phyloP scores from a whole-genome alignment of 2,797 vertebrate genomes.

The Lophius americanus region DNA sequence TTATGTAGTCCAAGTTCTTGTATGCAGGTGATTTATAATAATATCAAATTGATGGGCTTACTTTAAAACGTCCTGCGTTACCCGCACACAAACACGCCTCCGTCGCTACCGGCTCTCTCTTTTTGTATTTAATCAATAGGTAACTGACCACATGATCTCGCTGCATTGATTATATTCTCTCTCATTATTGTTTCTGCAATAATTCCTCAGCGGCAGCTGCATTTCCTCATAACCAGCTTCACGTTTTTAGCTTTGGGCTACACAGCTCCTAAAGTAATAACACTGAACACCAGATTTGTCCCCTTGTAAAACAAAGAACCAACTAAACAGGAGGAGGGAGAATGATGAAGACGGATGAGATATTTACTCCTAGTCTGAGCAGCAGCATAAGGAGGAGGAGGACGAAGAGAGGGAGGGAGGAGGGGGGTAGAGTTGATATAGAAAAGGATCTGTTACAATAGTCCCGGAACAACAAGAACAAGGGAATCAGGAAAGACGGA shows the following conservation, averaged over 20 bases:
- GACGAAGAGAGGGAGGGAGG: not conserved
- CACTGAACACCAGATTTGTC: slow-evolving; percentile 5
- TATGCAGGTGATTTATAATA: too few species aligned
- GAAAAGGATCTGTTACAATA: slow-evolving; percentile 1
- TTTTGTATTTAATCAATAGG: too few species aligned
- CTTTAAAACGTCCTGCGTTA: too few species aligned
- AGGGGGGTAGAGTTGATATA: slow-evolving; percentile 3
- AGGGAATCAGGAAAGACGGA: not conserved
- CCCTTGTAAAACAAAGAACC: slow-evolving; percentile 8
- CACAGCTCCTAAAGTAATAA: slow-evolving; percentile 20
- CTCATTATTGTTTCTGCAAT: not conserved
- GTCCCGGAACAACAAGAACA: slow-evolving; percentile 7
- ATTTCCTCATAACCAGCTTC: not conserved
- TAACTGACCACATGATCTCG: too few species aligned
- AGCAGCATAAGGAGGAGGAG: slow-evolving; percentile 2
- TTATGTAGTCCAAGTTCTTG: too few species aligned
- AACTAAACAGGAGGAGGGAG: slow-evolving; percentile 1
- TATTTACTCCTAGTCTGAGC: slow-evolving; percentile 10
- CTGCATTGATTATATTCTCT: not conserved
- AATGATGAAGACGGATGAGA: slow-evolving; percentile 31
- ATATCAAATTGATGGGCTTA: too few species aligned
- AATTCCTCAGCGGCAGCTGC: not conserved
- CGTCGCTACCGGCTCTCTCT: too few species aligned
- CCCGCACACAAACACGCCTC: too few species aligned
- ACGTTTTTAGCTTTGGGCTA: slow-evolving; percentile 4